These are phyloP conservation scores for Premnoplex brunnescens DNA, from an alignment of 2,797 vertebrate genomes.

Conservation along the genomic window DNA sequence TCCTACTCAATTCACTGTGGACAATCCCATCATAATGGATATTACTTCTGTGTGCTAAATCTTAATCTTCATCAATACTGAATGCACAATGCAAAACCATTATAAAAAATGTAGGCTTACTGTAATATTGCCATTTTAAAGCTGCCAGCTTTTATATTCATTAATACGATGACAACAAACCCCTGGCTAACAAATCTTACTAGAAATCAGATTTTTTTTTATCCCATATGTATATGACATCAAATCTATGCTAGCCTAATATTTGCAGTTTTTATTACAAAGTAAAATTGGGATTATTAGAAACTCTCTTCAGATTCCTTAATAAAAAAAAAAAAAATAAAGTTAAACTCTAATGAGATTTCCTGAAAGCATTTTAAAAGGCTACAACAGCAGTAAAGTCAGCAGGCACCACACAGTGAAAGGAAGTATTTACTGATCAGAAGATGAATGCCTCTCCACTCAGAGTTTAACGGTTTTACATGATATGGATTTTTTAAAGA, in stretches of 20 bases:
- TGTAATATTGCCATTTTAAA: conserved; percentile 28
- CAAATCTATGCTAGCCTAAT: conserved; percentile 6
- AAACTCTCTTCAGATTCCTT: not conserved
- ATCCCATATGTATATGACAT: conserved; percentile 27
- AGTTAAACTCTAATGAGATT: conserved; percentile 7
- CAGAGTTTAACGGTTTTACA: not conserved
- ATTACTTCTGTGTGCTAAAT: conserved; percentile 31
- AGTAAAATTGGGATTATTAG: conserved; percentile 10
- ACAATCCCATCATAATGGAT: conserved; percentile 28
- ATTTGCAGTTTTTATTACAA: conserved; percentile 59
- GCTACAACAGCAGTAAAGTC: conserved; percentile 1
- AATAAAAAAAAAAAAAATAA: conserved; percentile 7
- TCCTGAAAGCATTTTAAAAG: conserved; percentile 32
- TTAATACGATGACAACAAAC: conserved; percentile 30
- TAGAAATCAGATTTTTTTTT: conserved; percentile 13
- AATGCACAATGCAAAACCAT: not conserved
- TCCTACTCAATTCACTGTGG: conserved; percentile 9
- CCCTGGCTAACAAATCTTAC: not conserved
- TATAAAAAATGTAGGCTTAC: not conserved
- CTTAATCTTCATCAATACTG: conserved; percentile 21
- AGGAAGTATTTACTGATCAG: conserved; percentile 21
- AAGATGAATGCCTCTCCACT: not conserved
- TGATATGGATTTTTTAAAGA: not conserved
- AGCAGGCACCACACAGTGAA: not conserved
- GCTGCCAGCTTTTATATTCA: conserved; percentile 22